Evolutionary conservation across 2,113 vertebrate genomes (phyloP), one percentile per base, ranked within the genome.

Genomic region (Prionailurus viverrinus): DNA sequence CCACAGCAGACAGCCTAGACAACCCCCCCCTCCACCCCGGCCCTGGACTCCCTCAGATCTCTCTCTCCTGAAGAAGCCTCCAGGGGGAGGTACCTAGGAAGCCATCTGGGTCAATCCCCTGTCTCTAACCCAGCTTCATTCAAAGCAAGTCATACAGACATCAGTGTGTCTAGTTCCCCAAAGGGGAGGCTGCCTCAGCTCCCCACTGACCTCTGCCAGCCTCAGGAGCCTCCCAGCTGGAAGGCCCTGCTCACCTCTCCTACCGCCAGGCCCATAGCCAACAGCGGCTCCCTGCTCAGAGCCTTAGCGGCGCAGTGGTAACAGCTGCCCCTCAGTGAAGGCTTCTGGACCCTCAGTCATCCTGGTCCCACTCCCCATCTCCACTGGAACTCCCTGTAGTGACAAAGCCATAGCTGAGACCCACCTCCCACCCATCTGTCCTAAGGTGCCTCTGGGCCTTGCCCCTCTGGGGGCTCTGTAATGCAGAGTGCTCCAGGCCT

Each of bases 101-200:
- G 31, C 27, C 78, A 76, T 68, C 58, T 33, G 39, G 39, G 80
- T 48, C 68, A 65, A 14, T 31, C 51, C 39, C 31, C 63, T 65
- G 39, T 78, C 81, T 93, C 63, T 39, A 45, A 91, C 12, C 12
- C 19, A 69, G 58, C 73, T 89, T 96, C 29, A 31, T 3, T 63
- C 66, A 69, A 80, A 89, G 61, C 36, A 55, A 66, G 23, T 11
- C 73, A 14, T 4, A n/a, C 5, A 55, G 39, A 61, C 5, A 19
- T 12, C 5, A 4, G 7, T 33, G 5, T 25, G 15, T 71, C 2
- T 18, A 23, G 33, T 33, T 61, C 2, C n/a, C 16, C 14, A 39
- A 80, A 18, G 21, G 12, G 21, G n/a, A 74, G 69, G 51, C 65
- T n/a, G 15, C 27, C 84, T 97, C 5, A n/a, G 23, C 6, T 80